Percentiles rank a stretch among this genome's conserved stretches.
Conservation (phyloP, 2,113 vertebrate species). For the Zosterops japonicus region DNA sequence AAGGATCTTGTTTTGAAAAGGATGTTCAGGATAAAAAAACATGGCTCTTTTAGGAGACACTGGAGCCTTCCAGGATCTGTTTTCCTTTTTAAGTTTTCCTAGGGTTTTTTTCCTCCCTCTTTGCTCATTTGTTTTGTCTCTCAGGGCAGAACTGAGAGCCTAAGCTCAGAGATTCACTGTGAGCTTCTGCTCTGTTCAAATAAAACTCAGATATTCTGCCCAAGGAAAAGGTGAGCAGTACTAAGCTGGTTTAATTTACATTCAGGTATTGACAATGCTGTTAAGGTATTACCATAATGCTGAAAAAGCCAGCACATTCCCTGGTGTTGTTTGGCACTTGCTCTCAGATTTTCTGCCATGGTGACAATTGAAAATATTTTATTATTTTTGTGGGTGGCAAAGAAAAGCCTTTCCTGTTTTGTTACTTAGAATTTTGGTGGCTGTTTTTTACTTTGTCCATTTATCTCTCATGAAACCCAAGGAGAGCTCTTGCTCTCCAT, state of each 20-base stretch:
- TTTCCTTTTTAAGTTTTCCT: background rate
- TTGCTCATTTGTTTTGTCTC: constrained; percentile 3
- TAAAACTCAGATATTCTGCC: background rate
- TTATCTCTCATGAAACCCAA: constrained; percentile 61
- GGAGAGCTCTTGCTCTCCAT: background rate
- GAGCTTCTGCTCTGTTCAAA: background rate
- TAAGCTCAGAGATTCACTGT: background rate
- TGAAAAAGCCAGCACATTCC: constrained; percentile 22
- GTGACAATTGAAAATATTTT: background rate
- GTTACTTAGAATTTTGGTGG: constrained; percentile 3
- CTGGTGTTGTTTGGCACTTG: constrained; percentile 22
- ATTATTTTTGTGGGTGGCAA: background rate
- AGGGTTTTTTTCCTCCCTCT: fast-evolving
- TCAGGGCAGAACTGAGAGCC: background rate
- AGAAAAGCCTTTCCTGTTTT: constrained; percentile 19
- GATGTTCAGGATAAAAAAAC: background rate
- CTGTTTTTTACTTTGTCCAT: constrained; percentile 19
- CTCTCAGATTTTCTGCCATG: constrained; percentile 41
- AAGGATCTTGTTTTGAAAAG: constrained; percentile 34
- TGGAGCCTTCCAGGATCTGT: constrained; percentile 13
- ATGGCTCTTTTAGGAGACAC: background rate
- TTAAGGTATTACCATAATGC: background rate
- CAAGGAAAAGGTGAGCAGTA: constrained; percentile 18
- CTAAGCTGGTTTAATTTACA: constrained; percentile 3
- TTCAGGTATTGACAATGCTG: background rate